Evolutionary conservation across 92 coral and sea anemone species (phyloP).

Genomic region (Isaurus tuberculatus): DNA sequence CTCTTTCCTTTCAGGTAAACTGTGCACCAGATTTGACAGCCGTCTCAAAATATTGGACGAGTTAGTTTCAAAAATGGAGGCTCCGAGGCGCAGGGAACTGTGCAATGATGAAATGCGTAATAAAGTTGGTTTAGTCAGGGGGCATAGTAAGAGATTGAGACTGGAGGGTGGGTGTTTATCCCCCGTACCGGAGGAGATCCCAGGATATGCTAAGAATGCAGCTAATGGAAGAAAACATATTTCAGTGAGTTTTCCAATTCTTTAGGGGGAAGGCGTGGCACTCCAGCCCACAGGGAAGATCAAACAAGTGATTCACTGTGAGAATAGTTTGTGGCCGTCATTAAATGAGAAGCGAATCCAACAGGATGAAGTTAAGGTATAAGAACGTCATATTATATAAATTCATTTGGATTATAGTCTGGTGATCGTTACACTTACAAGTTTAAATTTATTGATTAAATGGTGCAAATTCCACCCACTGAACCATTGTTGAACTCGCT

Average conservation of each 20-base stretch:
- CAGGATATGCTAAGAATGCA: not conserved
- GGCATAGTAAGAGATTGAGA: not conserved
- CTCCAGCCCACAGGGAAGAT: not conserved
- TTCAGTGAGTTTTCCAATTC: not conserved
- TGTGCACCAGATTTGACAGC: not conserved
- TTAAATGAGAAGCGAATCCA: not conserved
- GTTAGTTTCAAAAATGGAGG: not conserved
- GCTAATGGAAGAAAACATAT: not conserved
- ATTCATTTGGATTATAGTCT: no score
- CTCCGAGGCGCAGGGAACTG: no score
- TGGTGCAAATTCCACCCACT: no score
- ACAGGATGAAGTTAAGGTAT: not conserved
- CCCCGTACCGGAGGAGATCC: constrained; percentile 19
- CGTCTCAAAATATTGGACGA: not conserved
- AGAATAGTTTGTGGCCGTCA: not conserved
- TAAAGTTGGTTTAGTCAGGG: not conserved
- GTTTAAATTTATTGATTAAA: no score
- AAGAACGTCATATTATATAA: no score
- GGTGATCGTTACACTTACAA: no score
- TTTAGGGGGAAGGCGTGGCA: not conserved
- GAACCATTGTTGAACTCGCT: no score
- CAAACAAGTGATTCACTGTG: not conserved
- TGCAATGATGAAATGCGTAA: not conserved
- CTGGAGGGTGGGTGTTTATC: not conserved
- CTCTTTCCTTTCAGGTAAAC: not conserved